Base-by-base conservation (phyloP, 2,113 vertebrate genomes). In the Thalassoma bifasciatum region DNA sequence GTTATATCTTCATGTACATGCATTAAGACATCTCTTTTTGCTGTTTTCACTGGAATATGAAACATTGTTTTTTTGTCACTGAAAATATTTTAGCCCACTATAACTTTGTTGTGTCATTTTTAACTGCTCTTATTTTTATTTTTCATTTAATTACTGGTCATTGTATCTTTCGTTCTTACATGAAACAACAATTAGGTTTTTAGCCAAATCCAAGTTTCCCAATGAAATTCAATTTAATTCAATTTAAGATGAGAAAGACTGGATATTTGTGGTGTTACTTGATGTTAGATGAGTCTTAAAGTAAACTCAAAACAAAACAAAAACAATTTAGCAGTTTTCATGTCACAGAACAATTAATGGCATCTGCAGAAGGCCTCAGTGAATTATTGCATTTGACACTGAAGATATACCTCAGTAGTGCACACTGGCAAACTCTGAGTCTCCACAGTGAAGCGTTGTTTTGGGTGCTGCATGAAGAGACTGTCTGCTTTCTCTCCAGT, bases 331-430 rank as follows among this genome's bases (percentile, higher is more conserved):
- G 46, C 65, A 75, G 37, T 72, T 79, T 64, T 87, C 87, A 86
- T 74, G 30, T 81, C 83, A 65, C 81, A 59, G 75, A 22, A 54
- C 73, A 49, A 71, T 67, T 16, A 73, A 60, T 72, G 71, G 36
- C 10, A 54, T 79, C 75, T 81, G 37, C 53, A 73, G 26, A 65
- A 72, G 49, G 69, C 62, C 65, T 75, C 52, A 47, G 51, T 75
- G 72, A 75, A 75, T 84, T 46, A 57, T 77, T 73, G 61, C 70
- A 76, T 63, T 40, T 80, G 22, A 46, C 52, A 57, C 76, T 75
- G 54, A 68, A 75, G 75, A 83, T 84, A 81, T 87, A 91, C 89
- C 87, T 92, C 90, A 89, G 70, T 86, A 83, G 82, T 89, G 75
- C 72, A 89, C 81, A 88, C 85, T 91, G 89, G 75, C 64, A 66